Conservation (phyloP, 2,113 vertebrate genomes). For the Tautogolabrus adspersus region DNA sequence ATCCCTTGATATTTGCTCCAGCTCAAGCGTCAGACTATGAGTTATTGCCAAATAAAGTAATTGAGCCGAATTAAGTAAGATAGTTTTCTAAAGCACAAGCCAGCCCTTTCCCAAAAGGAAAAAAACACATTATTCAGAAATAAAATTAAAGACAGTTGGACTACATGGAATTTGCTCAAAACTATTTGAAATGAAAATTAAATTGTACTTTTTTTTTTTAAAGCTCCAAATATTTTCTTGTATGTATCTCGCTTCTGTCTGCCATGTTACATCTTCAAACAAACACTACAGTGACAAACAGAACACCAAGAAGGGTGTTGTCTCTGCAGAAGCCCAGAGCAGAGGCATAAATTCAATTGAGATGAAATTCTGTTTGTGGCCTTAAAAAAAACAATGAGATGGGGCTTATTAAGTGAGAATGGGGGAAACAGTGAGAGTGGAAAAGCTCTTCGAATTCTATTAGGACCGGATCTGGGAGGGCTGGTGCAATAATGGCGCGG, state of each 20-base stretch:
- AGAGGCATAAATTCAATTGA: constrained; percentile 72
- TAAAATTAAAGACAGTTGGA: not conserved
- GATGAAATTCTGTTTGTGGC: constrained; percentile 75
- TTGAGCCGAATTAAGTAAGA: not conserved
- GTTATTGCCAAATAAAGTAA: not conserved
- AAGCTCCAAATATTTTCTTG: not conserved
- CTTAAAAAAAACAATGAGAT: constrained; percentile 75
- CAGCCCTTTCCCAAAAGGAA: not conserved
- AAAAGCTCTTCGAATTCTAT: constrained; percentile 78
- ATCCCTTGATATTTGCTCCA: not conserved
- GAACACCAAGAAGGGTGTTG: constrained; percentile 18
- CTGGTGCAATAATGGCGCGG: constrained; percentile 77
- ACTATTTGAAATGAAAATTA: constrained; percentile 3
- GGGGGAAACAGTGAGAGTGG: constrained; percentile 74
- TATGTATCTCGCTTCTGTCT: not conserved
- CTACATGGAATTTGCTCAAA: not conserved
- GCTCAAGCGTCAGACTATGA: not conserved
- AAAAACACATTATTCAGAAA: not conserved
- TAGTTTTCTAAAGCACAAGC: not conserved
- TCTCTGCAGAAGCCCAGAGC: constrained; percentile 51
- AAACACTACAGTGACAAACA: constrained; percentile 20
- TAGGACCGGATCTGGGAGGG: constrained; percentile 76
- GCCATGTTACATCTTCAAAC: constrained; percentile 24
- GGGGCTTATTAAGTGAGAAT: constrained; percentile 81
- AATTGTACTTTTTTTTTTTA: not conserved